A percentile compares a stretch with the other conserved stretches of the same genome.
Conservation (phyloP, 2,797 vertebrate genomes). For the Sciaenops ocellatus region DNA sequence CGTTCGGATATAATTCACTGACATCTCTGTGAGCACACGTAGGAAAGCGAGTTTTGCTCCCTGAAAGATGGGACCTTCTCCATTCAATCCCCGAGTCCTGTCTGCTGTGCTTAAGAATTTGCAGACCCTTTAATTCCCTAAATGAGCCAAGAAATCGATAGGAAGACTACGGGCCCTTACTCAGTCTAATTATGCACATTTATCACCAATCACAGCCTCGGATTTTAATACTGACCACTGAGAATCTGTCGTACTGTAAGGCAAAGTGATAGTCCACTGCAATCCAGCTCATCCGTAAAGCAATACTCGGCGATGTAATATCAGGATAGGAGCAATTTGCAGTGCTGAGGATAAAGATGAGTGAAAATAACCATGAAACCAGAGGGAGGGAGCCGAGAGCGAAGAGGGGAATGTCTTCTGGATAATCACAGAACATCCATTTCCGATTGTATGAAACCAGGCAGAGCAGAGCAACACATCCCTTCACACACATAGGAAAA, state of each 20-base stretch:
- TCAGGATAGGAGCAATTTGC: conserved; percentile 47
- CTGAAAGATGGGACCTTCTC: conserved; percentile 44
- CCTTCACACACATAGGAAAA: conserved; percentile 31
- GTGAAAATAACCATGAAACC: conserved; percentile 52
- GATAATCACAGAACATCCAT: conserved; percentile 38
- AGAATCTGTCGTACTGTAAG: conserved; percentile 38
- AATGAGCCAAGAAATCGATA: conserved; percentile 79
- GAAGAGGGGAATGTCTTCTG: conserved; percentile 33
- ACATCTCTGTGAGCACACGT: background rate
- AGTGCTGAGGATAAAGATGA: conserved; percentile 44
- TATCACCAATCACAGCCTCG: conserved; percentile 72
- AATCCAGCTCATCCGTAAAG: conserved; percentile 52
- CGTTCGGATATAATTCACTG: no score
- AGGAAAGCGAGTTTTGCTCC: conserved; percentile 15
- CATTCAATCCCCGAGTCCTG: conserved; percentile 58
- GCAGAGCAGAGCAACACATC: conserved; percentile 5
- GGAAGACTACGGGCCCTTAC: conserved; percentile 65
- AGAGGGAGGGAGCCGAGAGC: conserved; percentile 22
- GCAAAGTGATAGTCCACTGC: conserved; percentile 60
- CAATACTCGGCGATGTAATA: conserved; percentile 65
- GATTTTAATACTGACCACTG: conserved; percentile 53
- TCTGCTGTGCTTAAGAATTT: conserved; percentile 74
- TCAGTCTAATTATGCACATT: conserved; percentile 81
- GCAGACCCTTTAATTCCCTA: conserved; percentile 76
- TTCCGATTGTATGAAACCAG: conserved; percentile 31